Conservation (phyloP, 2,888 invertebrate genomes). For the Bombylius major region DNA sequence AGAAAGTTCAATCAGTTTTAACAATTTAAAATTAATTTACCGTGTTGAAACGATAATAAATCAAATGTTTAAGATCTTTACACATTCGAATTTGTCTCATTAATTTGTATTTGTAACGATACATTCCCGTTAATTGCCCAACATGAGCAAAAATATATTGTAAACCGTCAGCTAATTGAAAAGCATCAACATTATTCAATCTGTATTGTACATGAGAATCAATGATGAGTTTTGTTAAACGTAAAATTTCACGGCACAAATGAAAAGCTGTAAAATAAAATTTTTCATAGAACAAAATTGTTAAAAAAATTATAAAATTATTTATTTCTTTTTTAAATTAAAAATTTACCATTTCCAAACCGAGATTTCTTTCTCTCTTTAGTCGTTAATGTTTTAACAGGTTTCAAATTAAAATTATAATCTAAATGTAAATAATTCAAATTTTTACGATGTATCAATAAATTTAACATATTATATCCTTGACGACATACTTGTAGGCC, state of each 20-base stretch:
- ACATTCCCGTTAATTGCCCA: conserved; percentile 99
- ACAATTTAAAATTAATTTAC: conserved; percentile 35
- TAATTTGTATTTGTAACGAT: conserved; percentile 95
- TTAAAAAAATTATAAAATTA: background rate
- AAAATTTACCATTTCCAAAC: conserved; percentile 71
- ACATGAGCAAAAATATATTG: conserved; percentile 99
- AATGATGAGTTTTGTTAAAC: conserved; percentile 96
- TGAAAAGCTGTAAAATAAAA: conserved; percentile 69
- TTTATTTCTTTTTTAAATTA: background rate
- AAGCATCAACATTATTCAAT: conserved; percentile 98
- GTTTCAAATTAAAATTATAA: conserved; percentile 99
- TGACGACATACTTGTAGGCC: conserved; percentile 97
- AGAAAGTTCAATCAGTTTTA: background rate
- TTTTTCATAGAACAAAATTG: background rate
- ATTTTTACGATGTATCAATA: conserved; percentile 97
- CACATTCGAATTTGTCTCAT: conserved; percentile 99
- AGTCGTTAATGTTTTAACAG: conserved; percentile 97
- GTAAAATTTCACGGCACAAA: conserved; percentile 93
- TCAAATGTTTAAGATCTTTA: conserved; percentile 97
- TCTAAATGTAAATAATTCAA: conserved; percentile 98
- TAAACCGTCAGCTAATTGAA: conserved; percentile 93
- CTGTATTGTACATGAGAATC: conserved; percentile 99
- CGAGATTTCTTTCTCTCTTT: conserved; percentile 98
- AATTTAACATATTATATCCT: conserved; percentile 99
- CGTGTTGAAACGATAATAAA: conserved; percentile 98